Percentiles rank a stretch among this genome's conserved stretches.
These are phyloP conservation scores for Varanus salvator DNA, from an alignment of 2,113 vertebrate genomes.

Conservation along the genomic window DNA sequence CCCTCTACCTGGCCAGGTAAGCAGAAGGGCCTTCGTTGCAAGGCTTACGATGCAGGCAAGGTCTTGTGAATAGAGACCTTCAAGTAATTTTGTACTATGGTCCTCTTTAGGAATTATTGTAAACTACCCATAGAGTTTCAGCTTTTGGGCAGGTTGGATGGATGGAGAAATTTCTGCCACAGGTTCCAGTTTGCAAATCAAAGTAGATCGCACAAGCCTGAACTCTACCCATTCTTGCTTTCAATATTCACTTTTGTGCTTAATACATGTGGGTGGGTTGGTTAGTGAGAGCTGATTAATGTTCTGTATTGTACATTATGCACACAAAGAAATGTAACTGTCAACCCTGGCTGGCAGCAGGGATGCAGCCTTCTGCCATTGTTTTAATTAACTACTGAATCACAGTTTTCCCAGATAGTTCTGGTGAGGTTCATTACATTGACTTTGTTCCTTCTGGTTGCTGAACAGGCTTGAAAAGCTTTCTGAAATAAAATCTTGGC, in stretches of 20 bases:
- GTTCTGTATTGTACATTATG: rapidly evolving
- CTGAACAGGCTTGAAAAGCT: neutral
- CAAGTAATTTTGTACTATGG: no score
- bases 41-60: no score
- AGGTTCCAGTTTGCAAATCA: neutral
- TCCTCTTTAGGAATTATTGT: no score
- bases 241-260: constrained; percentile 8
- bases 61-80: no score
- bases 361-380: rapidly evolving
- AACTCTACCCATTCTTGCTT: neutral
- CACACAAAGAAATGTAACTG: neutral
- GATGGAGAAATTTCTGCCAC: no score
- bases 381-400: constrained; percentile 6
- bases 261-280: neutral
- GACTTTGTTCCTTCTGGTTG: neutral
- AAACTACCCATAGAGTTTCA: no score
- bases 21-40: no score
- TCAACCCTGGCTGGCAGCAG: neutral
- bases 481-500: constrained; percentile 12
- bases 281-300: neutral
- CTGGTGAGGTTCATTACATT: constrained; percentile 8
- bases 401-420: constrained; percentile 30
- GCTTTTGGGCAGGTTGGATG: no score
- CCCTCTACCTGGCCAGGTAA: no score
- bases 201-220: neutral